Conservation (phyloP, 2,797 vertebrate species). For the Eleutherodactylus coqui region DNA sequence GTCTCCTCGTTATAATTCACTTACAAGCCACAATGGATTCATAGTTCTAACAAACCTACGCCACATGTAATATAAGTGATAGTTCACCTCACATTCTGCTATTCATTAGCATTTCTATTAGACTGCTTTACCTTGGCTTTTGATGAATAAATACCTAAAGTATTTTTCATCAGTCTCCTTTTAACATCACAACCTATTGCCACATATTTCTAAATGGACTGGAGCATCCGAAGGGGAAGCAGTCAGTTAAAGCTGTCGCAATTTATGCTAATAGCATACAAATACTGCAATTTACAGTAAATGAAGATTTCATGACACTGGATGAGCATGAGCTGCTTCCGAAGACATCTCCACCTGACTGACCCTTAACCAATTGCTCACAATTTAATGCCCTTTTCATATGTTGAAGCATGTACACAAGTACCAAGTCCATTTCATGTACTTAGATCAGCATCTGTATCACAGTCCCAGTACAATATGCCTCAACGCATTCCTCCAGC, state of each 20-base stretch:
- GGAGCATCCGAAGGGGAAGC: neutral
- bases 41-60: neutral
- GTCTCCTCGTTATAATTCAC: constrained; percentile 17
- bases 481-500: too few relatives aligned
- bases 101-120: too few relatives aligned
- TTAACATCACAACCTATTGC: neutral
- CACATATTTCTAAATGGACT: neutral
- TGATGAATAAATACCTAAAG: neutral
- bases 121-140: neutral
- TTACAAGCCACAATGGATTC: neutral
- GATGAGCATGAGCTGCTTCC: too few relatives aligned
- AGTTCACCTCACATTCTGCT: neutral
- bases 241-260: neutral
- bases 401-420: too few relatives aligned
- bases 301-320: neutral
- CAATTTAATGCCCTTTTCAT: too few relatives aligned
- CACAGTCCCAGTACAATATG: too few relatives aligned
- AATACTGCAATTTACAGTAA: neutral
- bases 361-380: too few relatives aligned
- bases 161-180: neutral
- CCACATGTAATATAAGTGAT: neutral
- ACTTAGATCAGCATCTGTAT: too few relatives aligned
- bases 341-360: too few relatives aligned
- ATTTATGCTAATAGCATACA: neutral
- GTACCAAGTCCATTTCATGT: too few relatives aligned